phyloP scores from a whole-genome alignment of 2,797 vertebrate genomes.

The Protonibea diacanthus region DNA sequence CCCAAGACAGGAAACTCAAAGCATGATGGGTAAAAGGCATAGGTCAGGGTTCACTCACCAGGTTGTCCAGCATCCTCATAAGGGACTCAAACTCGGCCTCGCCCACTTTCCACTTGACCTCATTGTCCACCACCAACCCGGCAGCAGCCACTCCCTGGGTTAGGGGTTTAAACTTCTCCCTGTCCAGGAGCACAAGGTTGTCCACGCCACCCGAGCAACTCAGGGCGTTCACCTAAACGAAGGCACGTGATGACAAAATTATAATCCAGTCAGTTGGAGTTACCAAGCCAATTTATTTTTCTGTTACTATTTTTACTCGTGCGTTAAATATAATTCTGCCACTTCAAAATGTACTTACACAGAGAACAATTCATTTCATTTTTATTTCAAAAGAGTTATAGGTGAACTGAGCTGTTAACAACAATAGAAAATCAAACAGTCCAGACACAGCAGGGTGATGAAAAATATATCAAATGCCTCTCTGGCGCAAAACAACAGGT shows the following conservation, averaged over 20 bases:
- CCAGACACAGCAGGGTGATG: constrained; percentile 25
- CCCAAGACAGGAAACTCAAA: constrained; percentile 61
- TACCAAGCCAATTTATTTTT: background rate
- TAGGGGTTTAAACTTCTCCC: constrained; percentile 89
- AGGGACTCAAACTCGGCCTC: constrained; percentile 96
- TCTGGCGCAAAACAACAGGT: constrained; percentile 28
- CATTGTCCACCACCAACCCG: constrained; percentile 88
- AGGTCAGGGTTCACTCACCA: constrained; percentile 88
- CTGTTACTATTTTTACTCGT: background rate
- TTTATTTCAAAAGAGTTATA: constrained; percentile 10
- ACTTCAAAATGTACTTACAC: background rate
- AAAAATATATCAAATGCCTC: constrained; percentile 15
- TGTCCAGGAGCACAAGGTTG: constrained; percentile 92
- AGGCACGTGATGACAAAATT: background rate
- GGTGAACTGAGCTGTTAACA: constrained; percentile 29
- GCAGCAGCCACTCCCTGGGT: constrained; percentile 84
- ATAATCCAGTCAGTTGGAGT: background rate
- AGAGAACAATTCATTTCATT: background rate
- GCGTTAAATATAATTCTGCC: background rate
- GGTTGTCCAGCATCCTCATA: constrained; percentile 98
- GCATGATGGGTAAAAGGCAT: constrained; percentile 53
- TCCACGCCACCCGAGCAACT: constrained; percentile 89
- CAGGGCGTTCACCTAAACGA: constrained; percentile 89
- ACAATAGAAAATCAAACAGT: constrained; percentile 37
- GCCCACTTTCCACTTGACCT: constrained; percentile 95